Evolutionary conservation across 2,888 invertebrate species (phyloP).

Genomic region (Tolmerus cingulatus): DNA sequence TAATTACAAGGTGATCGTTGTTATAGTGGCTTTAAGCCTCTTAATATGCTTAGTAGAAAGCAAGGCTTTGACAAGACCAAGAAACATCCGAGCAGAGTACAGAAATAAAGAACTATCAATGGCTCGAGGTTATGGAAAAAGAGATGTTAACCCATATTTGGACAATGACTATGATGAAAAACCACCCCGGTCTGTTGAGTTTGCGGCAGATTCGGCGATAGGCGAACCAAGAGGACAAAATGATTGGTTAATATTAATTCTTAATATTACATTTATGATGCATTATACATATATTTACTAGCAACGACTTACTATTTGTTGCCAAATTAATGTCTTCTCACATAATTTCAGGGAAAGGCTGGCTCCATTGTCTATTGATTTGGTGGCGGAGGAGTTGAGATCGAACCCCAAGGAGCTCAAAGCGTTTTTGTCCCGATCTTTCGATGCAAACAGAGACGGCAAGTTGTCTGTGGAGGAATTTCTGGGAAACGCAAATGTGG

Average conservation of each 20-base stretch:
- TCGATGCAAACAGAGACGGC: conserved; percentile 53
- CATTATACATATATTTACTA: not conserved
- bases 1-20: conserved; percentile 43
- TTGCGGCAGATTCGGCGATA: not conserved
- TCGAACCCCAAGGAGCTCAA: conserved; percentile 51
- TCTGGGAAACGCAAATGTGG: conserved; percentile 47
- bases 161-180: not conserved
- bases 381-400: conserved; percentile 52
- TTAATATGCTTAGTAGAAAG: conserved; percentile 49
- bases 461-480: conserved; percentile 51
- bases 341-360: not conserved
- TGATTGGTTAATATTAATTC: not conserved
- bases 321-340: not conserved
- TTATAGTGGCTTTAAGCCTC: conserved; percentile 47
- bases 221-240: not conserved
- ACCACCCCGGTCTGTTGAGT: not conserved
- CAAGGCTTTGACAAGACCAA: conserved; percentile 48
- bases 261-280: not conserved
- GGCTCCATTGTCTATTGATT: conserved; percentile 51
- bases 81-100: conserved; percentile 53
- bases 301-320: not conserved
- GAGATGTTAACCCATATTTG: conserved; percentile 39
- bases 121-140: conserved; percentile 55
- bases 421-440: conserved; percentile 52
- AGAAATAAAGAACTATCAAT: conserved; percentile 53